phyloP scores from a whole-genome alignment of 2,113 vertebrate species.

The Pyxicephalus adspersus region DNA sequence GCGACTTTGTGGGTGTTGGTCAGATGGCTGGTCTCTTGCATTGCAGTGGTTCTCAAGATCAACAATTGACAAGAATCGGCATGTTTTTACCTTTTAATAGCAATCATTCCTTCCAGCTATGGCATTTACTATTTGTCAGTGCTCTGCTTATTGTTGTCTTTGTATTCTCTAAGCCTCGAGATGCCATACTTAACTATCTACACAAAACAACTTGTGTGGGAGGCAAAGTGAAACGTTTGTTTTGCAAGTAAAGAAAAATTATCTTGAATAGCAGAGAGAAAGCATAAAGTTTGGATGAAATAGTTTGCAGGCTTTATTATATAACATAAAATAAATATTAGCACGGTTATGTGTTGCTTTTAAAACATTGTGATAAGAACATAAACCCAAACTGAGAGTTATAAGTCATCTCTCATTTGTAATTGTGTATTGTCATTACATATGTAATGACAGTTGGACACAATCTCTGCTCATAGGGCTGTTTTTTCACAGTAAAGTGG shows the following conservation, averaged over 20 bases:
- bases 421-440: too few species aligned
- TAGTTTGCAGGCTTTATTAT: not conserved
- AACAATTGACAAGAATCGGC: slow-evolving; percentile 55
- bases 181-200: slow-evolving; percentile 45
- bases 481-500: too few species aligned
- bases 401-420: too few species aligned
- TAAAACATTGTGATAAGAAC: not conserved
- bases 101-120: slow-evolving; percentile 55
- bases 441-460: too few species aligned
- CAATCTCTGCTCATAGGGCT: too few species aligned
- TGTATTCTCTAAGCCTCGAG: slow-evolving; percentile 45
- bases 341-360: not conserved
- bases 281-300: slow-evolving; percentile 39
- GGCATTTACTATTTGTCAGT: slow-evolving; percentile 49
- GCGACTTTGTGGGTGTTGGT: slow-evolving; percentile 28
- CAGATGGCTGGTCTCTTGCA: slow-evolving; percentile 45
- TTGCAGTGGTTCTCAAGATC: slow-evolving; percentile 42
- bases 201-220: slow-evolving; percentile 55
- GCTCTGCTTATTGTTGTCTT: slow-evolving; percentile 51
- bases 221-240: slow-evolving; percentile 38
- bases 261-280: slow-evolving; percentile 16
- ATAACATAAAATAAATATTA: slow-evolving; percentile 6
- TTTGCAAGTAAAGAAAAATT: slow-evolving; percentile 31
- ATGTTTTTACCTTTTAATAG: slow-evolving; percentile 50
- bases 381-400: too few species aligned